These are phyloP conservation scores for Lepidocyrtoides sp. DNA, from an alignment of 2,888 invertebrate genomes.

Conservation along the genomic window DNA sequence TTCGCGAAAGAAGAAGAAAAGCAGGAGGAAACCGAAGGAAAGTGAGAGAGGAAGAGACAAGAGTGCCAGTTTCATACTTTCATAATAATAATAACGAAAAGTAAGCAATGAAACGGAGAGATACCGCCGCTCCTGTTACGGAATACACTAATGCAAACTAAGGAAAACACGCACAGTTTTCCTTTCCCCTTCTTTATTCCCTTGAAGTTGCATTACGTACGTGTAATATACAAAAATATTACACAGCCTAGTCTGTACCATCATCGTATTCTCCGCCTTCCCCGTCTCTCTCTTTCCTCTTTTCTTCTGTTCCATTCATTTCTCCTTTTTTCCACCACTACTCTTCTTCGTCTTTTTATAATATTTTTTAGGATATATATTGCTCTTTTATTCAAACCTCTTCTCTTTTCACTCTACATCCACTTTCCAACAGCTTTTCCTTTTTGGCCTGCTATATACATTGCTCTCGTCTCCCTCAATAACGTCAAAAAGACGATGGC, in stretches of 20 bases:
- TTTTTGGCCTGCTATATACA: background rate
- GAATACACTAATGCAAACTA: constrained; percentile 70
- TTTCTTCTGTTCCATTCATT: constrained; percentile 42
- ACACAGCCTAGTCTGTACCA: background rate
- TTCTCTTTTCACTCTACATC: constrained; percentile 70
- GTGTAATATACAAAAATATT: constrained; percentile 6
- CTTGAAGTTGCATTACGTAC: constrained; percentile 26
- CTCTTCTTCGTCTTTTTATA: constrained; percentile 23
- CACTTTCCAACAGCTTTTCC: constrained; percentile 69
- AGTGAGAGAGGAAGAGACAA: constrained; percentile 6
- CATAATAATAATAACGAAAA: constrained; percentile 45
- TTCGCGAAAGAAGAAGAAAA: background rate
- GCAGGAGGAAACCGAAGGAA: constrained; percentile 20
- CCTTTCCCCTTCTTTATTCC: constrained; percentile 44
- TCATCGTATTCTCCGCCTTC: constrained; percentile 44
- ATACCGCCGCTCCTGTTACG: constrained; percentile 5
- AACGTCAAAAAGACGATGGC: constrained; percentile 34
- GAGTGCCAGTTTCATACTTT: constrained; percentile 63
- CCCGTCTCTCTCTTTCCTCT: constrained; percentile 53
- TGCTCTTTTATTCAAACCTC: constrained; percentile 79
- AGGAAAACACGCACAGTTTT: constrained; percentile 64
- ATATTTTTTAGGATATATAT: constrained; percentile 50
- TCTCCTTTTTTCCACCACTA: background rate
- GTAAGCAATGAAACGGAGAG: constrained; percentile 65
- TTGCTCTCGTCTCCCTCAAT: constrained; percentile 43